A percentile compares a stretch with the other conserved stretches of the same genome.
These are phyloP conservation scores for Esperia sulphurella DNA, from an alignment of 2,888 invertebrate genomes.

Conservation along the genomic window DNA sequence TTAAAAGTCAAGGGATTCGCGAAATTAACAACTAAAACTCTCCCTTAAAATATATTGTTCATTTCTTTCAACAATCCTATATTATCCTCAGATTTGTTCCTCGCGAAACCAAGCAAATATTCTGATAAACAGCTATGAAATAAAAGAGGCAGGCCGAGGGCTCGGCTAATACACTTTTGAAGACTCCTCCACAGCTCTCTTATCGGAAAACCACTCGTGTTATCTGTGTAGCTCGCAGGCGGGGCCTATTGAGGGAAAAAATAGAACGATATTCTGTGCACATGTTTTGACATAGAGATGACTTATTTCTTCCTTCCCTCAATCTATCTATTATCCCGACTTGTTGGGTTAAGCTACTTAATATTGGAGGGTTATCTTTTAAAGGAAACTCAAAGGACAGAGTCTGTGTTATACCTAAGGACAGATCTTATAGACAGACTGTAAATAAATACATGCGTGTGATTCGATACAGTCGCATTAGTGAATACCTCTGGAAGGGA, in stretches of 20 bases:
- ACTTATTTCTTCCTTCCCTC: conserved; percentile 7
- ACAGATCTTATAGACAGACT: no score
- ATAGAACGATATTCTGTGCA: conserved; percentile 20
- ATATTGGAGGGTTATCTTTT: no score
- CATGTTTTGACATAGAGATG: conserved; percentile 8
- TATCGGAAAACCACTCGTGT: conserved; percentile 37
- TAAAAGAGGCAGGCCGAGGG: conserved; percentile 20
- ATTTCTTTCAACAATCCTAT: not conserved
- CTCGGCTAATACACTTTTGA: conserved; percentile 41
- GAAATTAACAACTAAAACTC: no score
- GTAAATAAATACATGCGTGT: no score
- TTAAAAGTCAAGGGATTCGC: no score
- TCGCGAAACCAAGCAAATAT: conserved; percentile 16
- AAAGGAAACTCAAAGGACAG: no score
- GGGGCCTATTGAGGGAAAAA: conserved; percentile 20
- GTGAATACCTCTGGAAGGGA: no score
- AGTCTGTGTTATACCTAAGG: no score
- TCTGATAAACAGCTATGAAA: conserved; percentile 30
- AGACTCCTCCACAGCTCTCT: conserved; percentile 34
- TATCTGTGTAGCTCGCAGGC: conserved; percentile 34
- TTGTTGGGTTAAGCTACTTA: no score
- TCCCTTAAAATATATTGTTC: not conserved
- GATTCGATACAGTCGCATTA: no score
- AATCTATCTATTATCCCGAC: not conserved
- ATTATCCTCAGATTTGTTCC: conserved; percentile 6